A percentile compares a stretch with the other conserved stretches of the same genome.
These are phyloP conservation scores for Argyresthia albistria DNA, from an alignment of 2,888 invertebrate genomes.

Conservation along the genomic window DNA sequence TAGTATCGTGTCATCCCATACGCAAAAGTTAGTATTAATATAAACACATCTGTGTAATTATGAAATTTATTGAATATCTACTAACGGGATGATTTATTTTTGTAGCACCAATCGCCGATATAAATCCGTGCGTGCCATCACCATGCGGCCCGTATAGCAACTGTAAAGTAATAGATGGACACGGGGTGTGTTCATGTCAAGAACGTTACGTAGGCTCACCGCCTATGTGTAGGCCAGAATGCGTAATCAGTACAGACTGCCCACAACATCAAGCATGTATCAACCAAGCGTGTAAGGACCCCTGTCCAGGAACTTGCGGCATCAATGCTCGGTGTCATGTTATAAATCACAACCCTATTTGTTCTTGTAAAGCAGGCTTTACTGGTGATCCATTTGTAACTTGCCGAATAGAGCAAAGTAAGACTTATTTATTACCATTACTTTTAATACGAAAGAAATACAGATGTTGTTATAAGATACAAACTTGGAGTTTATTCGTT, in stretches of 20 bases:
- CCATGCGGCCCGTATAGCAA: slow-evolving; percentile 85
- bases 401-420: slow-evolving; percentile 76
- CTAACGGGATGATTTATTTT: slow-evolving; percentile 19
- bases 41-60: not conserved
- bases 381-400: slow-evolving; percentile 86
- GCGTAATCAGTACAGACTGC: slow-evolving; percentile 84
- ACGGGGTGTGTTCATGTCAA: slow-evolving; percentile 86
- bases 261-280: slow-evolving; percentile 80
- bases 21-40: slow-evolving; percentile 46
- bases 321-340: slow-evolving; percentile 81
- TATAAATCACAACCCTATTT: slow-evolving; percentile 85
- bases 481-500: too few species aligned
- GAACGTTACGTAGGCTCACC: slow-evolving; percentile 82
- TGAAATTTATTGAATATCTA: slow-evolving; percentile 9
- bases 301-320: slow-evolving; percentile 84
- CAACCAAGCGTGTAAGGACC: slow-evolving; percentile 81
- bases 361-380: slow-evolving; percentile 80
- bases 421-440: slow-evolving; percentile 35
- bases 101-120: slow-evolving; percentile 52
- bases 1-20: slow-evolving; percentile 65
- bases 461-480: too few species aligned
- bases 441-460: too few species aligned
- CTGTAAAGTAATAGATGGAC: slow-evolving; percentile 79
- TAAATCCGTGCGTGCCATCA: slow-evolving; percentile 79
- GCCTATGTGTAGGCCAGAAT: slow-evolving; percentile 83